Evolutionary conservation across 2,888 invertebrate genomes (phyloP), one percentile per base, ranked within the genome.

Genomic region (Cerastoderma edule): DNA sequence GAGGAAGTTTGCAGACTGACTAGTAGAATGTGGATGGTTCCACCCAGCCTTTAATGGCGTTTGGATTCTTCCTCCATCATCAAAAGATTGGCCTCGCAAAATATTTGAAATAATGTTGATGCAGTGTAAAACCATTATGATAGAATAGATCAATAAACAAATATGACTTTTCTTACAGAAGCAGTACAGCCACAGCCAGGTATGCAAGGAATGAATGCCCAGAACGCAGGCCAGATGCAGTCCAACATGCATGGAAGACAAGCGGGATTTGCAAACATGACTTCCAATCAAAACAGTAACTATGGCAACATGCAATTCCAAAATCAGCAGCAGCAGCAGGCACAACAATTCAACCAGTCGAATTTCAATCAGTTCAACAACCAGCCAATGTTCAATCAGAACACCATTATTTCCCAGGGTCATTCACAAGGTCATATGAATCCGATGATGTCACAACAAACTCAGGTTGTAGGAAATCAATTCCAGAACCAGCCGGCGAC

Each of bases 401-500:
- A 69, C 65, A 69, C 75, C 60, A 78, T 78, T 66, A 74, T 65
- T 48, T 72, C 76, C 60, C 77, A 72, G 16, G 46, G 65, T 67
- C 75, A 67, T 39, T 73, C 72, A 22, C 76, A 74, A 69, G 78
- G 78, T 56, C 83, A 78, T 30, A 72, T 78, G 54, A 67, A 48
- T 39, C 64, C 67, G 10, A 75, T 72, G 60, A 71, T 70, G 63
- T 68, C 77, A 6, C 69, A 74, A n/a, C 68, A 50, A 35, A 73
- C 78, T 28, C 75, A 79, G 48, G 48, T 54, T 78, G 33, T 60
- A 10, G 60, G 60, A 39, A 60, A 35, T 24, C 60, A 60, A 22
- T 60, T 39, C 24, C 60, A 83, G 57, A 78, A 82, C 53, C 88
- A 86, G 83, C 85, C 85, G n/a, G n/a, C n/a, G n/a, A 84, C 83